phyloP scores from a whole-genome alignment of 2,113 vertebrate genomes.

The Geococcyx californianus region DNA sequence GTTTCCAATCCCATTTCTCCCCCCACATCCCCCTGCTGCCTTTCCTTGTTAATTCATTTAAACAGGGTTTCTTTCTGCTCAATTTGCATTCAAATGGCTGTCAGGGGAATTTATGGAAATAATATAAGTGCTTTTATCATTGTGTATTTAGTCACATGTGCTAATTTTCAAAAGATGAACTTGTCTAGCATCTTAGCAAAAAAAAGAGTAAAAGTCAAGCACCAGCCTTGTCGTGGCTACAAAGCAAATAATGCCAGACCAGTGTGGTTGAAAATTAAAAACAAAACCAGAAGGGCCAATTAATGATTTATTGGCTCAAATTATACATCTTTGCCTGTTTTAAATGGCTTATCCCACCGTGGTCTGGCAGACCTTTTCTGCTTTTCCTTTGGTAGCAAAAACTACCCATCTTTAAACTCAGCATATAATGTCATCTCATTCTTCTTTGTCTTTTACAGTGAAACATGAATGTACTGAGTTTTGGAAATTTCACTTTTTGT shows the following conservation, averaged over 20 bases:
- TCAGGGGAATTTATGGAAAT: slow-evolving; percentile 67
- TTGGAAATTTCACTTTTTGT: neutral
- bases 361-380: neutral
- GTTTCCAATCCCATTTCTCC: neutral
- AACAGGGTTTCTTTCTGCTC: slow-evolving; percentile 42
- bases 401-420: neutral
- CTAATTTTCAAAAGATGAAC: slow-evolving; percentile 55
- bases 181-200: slow-evolving; percentile 33
- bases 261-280: neutral
- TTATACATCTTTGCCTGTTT: neutral
- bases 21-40: neutral
- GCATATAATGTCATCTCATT: neutral
- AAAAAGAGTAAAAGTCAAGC: slow-evolving; percentile 9
- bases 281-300: neutral
- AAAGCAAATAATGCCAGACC: neutral
- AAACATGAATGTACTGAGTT: neutral
- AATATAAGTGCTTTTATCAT: slow-evolving; percentile 67
- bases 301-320: neutral
- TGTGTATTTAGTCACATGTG: slow-evolving; percentile 57
- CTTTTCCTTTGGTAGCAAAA: neutral
- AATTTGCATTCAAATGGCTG: slow-evolving; percentile 60
- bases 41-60: slow-evolving; percentile 55
- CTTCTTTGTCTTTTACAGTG: neutral
- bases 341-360: neutral
- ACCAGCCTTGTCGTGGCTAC: neutral